Base-by-base conservation (phyloP, 2,888 invertebrate species). In the Marasmarcha lunaedactyla region DNA sequence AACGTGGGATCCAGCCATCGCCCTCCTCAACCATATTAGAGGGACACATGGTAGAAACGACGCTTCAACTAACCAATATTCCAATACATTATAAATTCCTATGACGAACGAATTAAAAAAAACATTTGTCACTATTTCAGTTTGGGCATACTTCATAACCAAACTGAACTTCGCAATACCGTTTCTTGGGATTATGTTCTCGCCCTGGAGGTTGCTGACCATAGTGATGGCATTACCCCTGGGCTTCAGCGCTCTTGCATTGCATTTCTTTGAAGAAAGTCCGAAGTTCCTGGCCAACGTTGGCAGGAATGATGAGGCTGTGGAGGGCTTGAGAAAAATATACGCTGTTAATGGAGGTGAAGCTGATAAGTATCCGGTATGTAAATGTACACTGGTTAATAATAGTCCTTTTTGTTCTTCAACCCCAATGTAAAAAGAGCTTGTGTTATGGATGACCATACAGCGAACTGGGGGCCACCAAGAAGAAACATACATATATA, bases 241-340 rank as follows among this genome's bases (percentile, higher is more conserved):
- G 35, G 64, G 91, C 0, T 43, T 88, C 1, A 86, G 89, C 7
- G 87, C 87, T 0, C 46, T 87, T 27, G 70, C 86, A 33, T 70
- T 89, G 13, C 77, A 85, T 48, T 81, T 86, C 49, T 85, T 86
- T 52, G 86, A 88, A 7, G 92, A 93, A 63, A 92, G 91, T 57
- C 92, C 92, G 3, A 92, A 91, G 64, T 92, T 90, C 59, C 71
- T 92, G 3, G 87, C 90, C 64, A 86, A 88, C 34, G 85, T 87
- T 25, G 89, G 90, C 2, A 77, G 84, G 27, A 84, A 81, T 36
- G 77, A 85, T 0, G 86, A 90, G 44, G 90, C 91, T 0, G 56
- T 91, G 10, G 49, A 67, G 1, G 84, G 89, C 1, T 76, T 91
- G 47, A 67, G 65, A 46, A 78, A 63, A 47, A 88, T 92, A 36